Conservation (phyloP, 2,113 vertebrate genomes). For the Athene noctua region DNA sequence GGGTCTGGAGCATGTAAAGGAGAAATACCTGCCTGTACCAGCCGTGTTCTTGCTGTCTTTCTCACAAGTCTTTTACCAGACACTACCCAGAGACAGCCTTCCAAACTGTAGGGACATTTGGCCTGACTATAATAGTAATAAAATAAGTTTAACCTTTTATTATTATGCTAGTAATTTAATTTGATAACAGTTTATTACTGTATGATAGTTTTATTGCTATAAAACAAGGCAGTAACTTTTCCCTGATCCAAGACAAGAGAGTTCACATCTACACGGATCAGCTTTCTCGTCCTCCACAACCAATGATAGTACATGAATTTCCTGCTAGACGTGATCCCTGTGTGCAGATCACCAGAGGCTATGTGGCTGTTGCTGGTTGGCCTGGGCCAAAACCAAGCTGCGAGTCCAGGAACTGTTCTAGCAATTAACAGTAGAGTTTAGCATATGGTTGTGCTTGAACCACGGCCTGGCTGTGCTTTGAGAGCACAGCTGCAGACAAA, state of each 20-base stretch:
- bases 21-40: neutral
- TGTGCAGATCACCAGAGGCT: neutral
- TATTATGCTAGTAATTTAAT: neutral
- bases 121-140: neutral
- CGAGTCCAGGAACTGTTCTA: neutral
- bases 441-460: neutral
- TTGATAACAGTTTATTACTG: neutral
- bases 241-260: neutral
- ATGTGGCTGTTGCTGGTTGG: neutral
- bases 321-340: neutral
- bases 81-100: neutral
- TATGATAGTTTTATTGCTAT: neutral
- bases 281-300: neutral
- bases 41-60: neutral
- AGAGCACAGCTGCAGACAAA: neutral
- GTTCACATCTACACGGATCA: neutral
- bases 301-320: neutral
- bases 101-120: neutral
- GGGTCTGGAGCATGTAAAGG: neutral
- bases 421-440: neutral
- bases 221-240: neutral
- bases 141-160: neutral
- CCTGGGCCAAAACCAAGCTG: fast-evolving
- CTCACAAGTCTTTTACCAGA: neutral
- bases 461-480: neutral